Percentiles rank a stretch among this genome's conserved stretches.
Conservation (phyloP, 2,113 vertebrate species). For the Ailuropoda melanoleuca region DNA sequence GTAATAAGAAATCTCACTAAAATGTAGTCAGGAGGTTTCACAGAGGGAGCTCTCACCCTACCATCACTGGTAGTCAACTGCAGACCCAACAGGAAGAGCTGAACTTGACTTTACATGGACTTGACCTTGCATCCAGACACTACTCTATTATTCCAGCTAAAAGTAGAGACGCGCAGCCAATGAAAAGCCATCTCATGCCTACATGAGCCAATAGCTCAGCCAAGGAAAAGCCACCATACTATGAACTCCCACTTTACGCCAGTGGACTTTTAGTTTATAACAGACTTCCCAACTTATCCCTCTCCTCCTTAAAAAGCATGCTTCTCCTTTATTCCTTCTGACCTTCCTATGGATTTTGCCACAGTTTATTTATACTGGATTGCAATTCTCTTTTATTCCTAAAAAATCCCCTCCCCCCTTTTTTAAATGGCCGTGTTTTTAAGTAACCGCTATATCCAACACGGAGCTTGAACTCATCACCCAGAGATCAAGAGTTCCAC, state of each 20-base stretch:
- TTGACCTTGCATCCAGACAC: not conserved
- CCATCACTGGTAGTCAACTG: not conserved
- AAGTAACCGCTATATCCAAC: no score
- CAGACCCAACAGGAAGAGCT: not conserved
- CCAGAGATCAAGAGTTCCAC: not conserved
- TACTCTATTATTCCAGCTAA: not conserved
- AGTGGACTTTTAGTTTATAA: not conserved
- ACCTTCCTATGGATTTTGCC: not conserved
- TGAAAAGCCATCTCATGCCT: not conserved
- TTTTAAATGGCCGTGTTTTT: not conserved
- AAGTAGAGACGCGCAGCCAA: not conserved
- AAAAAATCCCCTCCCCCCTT: not conserved
- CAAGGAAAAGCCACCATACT: not conserved
- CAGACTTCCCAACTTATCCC: not conserved
- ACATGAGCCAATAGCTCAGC: no score
- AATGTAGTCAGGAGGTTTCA: not conserved
- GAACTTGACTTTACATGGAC: not conserved
- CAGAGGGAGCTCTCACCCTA: not conserved
- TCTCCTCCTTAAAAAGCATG: not conserved
- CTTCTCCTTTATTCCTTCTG: not conserved
- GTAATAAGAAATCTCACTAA: not conserved
- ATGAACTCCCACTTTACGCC: not conserved
- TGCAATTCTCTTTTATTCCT: not conserved
- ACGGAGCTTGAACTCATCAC: no score
- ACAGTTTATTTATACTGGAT: not conserved